Base-by-base conservation (phyloP, 2,888 invertebrate species). In the Caradrina kadenii region DNA sequence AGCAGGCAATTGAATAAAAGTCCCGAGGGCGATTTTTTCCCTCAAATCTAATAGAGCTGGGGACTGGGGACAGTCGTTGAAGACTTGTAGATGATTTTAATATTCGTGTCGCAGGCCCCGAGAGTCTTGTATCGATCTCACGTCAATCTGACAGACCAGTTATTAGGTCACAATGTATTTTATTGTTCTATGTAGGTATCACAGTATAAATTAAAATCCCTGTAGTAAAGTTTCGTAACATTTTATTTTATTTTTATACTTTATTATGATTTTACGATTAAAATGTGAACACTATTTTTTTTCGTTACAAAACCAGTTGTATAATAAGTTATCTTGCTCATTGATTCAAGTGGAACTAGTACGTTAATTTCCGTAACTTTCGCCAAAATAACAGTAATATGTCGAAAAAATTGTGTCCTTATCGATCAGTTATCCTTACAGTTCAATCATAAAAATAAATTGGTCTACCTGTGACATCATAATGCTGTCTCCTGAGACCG, bases 381-480 rank as follows among this genome's bases (percentile, higher is more conserved):
- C 19, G 10, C 0, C 11, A 8, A 31, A 17, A 13, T 8, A 17
- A 4, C 21, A 4, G 1, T 52, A 55, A 22, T 59, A 17, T 15
- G 10, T 4, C 17, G 19, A 19, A 49, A 58, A 53, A 63, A 50
- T 17, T 35, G 26, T 22, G 2, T 17, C 8, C 21, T 8, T 49
- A 63, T 59, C 54, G 48, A 79, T 82, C 55, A n/a, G n/a, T n/a
- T n/a, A n/a, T 54, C 61, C 35, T 50, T 65, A 84, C 84, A 86
- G 85, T 85, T 84, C 83, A 87, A 89, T 90, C 91, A 90, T 94
- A 94, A 94, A 93, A 93, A 92, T 90, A 92, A 93, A 94, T 93
- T 93, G 93, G 89, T 86, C 88, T 92, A 91, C 91, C 92, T 93
- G 92, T 89, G 90, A 89, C 90, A 87, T 82, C 88, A 85, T 93